Conservation (phyloP, 2,888 invertebrate species). For the Lasioglossum figueresi region DNA sequence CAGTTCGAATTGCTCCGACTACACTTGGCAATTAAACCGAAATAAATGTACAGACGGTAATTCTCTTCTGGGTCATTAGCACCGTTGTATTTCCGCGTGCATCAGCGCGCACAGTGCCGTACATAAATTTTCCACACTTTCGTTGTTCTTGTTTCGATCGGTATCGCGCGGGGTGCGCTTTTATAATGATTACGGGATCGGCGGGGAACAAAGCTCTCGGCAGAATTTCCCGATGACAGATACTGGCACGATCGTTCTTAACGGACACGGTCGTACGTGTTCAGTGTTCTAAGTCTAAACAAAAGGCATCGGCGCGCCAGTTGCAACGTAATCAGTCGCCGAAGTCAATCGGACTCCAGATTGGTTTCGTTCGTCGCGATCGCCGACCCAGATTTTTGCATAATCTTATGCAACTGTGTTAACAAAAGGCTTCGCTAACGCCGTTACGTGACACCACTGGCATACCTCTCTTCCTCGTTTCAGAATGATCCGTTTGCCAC, state of each 20-base stretch:
- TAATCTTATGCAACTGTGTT: slow-evolving; percentile 78
- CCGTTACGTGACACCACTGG: slow-evolving; percentile 71
- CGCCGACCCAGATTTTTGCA: slow-evolving; percentile 71
- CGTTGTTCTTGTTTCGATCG: slow-evolving; percentile 12
- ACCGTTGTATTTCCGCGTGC: slow-evolving; percentile 29
- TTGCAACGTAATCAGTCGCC: slow-evolving; percentile 31
- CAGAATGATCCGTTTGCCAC: slow-evolving; percentile 21
- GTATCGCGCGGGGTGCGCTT: not conserved
- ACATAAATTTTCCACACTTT: slow-evolving; percentile 22
- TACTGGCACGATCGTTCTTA: slow-evolving; percentile 52
- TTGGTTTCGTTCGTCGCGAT: slow-evolving; percentile 51
- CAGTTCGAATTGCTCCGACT: not conserved
- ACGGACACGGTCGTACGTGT: slow-evolving; percentile 62
- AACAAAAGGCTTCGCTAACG: slow-evolving; percentile 71
- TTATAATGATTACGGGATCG: not conserved
- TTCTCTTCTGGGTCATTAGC: slow-evolving; percentile 22
- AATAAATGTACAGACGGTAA: not conserved
- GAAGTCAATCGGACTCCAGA: slow-evolving; percentile 52
- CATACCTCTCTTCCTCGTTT: slow-evolving; percentile 40
- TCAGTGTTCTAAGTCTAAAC: slow-evolving; percentile 39
- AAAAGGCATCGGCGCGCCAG: slow-evolving; percentile 23
- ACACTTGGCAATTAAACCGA: not conserved
- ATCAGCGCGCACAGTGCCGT: not conserved
- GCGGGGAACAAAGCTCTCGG: slow-evolving; percentile 1
- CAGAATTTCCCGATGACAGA: slow-evolving; percentile 55